Evolutionary conservation across 2,888 invertebrate species (phyloP).

Genomic region (Nematopogon swammerdamellus): DNA sequence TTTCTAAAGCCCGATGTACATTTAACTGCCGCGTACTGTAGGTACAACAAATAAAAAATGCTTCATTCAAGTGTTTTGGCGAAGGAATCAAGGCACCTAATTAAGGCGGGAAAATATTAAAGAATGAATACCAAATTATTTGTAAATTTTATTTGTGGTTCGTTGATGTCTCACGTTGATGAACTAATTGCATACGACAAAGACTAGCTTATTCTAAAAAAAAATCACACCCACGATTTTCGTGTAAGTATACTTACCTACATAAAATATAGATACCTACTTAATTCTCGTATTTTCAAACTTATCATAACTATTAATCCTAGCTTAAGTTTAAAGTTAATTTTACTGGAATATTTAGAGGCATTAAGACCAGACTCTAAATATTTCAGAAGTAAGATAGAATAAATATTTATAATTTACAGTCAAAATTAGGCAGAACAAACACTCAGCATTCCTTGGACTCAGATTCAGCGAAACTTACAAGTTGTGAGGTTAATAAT

Average conservation of each 20-base stretch:
- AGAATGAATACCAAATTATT: background rate
- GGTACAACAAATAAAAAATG: no score
- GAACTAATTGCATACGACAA: constrained; percentile 21
- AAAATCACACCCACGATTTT: background rate
- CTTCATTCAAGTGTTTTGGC: no score
- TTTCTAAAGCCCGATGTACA: no score
- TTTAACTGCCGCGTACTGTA: no score
- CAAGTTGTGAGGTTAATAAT: no score
- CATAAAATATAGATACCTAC: background rate
- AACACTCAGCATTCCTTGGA: background rate
- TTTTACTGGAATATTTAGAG: background rate
- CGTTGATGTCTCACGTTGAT: background rate
- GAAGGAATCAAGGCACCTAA: no score
- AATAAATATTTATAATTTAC: constrained; percentile 8
- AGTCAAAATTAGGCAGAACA: constrained; percentile 11
- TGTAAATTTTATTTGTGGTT: background rate
- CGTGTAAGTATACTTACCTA: background rate
- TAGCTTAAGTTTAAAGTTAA: background rate
- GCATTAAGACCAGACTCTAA: constrained; percentile 3
- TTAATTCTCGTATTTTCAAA: background rate
- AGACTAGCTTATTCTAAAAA: constrained; percentile 40
- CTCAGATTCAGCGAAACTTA: no score
- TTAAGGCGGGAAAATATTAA: constrained; percentile 1
- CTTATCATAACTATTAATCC: background rate
- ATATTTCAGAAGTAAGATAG: constrained; percentile 11